phyloP scores from a whole-genome alignment of 2,888 invertebrate species.

The Caenorhabditis zanzibari region DNA sequence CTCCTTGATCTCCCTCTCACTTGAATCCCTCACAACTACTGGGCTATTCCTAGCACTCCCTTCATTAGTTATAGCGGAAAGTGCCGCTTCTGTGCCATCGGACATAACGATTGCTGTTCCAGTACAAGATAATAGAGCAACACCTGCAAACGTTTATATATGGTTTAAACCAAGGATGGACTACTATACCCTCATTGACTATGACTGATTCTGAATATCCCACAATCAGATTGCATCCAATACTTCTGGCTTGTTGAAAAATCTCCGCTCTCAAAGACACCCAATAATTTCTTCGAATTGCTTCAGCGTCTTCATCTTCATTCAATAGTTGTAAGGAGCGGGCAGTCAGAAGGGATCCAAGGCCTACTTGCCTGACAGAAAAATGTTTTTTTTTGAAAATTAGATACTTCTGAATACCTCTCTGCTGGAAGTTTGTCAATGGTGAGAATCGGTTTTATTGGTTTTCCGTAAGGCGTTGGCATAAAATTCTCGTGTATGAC shows the following conservation, averaged over 20 bases:
- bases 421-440: constrained; percentile 63
- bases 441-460: constrained; percentile 64
- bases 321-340: constrained; percentile 61
- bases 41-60: constrained; percentile 56
- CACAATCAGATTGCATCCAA: constrained; percentile 95
- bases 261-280: constrained; percentile 96
- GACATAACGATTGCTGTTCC: constrained; percentile 58
- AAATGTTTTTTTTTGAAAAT: neutral
- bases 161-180: no score
- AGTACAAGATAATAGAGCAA: constrained; percentile 59
- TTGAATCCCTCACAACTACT: constrained; percentile 31
- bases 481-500: constrained; percentile 13
- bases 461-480: constrained; percentile 44
- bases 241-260: constrained; percentile 92
- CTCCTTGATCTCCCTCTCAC: constrained; percentile 55
- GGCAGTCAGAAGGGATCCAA: constrained; percentile 65
- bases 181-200: constrained; percentile 86
- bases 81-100: constrained; percentile 36
- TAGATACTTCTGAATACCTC: constrained; percentile 10
- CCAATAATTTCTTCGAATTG: constrained; percentile 88
- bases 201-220: constrained; percentile 95
- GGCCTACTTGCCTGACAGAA: constrained; percentile 59
- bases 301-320: constrained; percentile 66
- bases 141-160: no score
- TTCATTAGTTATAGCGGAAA: neutral